Percentiles rank a stretch among this genome's conserved stretches.
These are phyloP conservation scores for Paraplagusia blochii DNA, from an alignment of 2,113 vertebrate species.

Conservation along the genomic window DNA sequence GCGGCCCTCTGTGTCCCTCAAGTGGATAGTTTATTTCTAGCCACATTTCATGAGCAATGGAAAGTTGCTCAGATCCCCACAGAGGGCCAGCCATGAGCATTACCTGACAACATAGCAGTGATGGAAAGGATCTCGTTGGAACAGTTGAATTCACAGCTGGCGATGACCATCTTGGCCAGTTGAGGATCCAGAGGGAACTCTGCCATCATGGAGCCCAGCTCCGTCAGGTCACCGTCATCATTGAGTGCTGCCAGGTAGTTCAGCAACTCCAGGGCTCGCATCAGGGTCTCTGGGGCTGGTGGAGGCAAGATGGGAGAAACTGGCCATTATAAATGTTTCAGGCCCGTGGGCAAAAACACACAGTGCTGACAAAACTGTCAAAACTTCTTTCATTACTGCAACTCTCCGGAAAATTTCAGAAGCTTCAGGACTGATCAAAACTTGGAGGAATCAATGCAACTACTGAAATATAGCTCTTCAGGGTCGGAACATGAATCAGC, in stretches of 20 bases:
- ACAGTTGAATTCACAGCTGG: conserved; percentile 98
- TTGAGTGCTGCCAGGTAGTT: conserved; percentile 96
- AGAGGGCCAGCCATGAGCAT: conserved; percentile 72
- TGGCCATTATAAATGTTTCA: conserved; percentile 27
- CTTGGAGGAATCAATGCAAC: not conserved
- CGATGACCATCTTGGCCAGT: conserved; percentile 98
- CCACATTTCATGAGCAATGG: conserved; percentile 8
- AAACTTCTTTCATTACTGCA: conserved; percentile 11
- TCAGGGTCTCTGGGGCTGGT: conserved; percentile 95
- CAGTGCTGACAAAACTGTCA: conserved; percentile 22
- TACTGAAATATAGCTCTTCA: not conserved
- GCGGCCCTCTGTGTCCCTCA: too few species aligned
- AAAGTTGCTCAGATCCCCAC: conserved; percentile 28
- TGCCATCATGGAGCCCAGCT: conserved; percentile 98
- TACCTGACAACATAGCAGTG: conserved; percentile 99
- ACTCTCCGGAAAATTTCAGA: conserved; percentile 18
- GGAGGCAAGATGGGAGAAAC: conserved; percentile 20
- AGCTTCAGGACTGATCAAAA: conserved; percentile 13
- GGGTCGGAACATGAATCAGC: not conserved
- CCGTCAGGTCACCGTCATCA: conserved; percentile 93
- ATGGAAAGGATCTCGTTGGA: conserved; percentile 98
- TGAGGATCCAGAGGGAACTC: conserved; percentile 96
- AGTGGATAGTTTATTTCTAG: too few species aligned
- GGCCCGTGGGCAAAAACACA: conserved; percentile 25
- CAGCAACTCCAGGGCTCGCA: conserved; percentile 94